Evolutionary conservation across 2,888 invertebrate species (phyloP), one percentile per base, ranked within the genome.

Genomic region (Euplexia lucipara): DNA sequence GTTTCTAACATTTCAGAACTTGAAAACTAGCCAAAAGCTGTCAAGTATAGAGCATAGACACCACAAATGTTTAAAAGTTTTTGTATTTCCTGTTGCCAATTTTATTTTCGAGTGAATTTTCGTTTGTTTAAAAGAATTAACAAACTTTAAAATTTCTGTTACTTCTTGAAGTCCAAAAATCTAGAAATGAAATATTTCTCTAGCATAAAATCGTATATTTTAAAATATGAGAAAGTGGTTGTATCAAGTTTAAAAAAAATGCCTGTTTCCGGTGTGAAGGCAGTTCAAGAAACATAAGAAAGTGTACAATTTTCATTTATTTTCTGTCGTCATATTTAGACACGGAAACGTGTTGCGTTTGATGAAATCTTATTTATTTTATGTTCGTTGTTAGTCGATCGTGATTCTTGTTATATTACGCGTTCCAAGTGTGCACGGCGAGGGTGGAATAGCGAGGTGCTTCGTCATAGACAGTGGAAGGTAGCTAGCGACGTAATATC

Each of bases 231-330:
- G 77, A 86, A 86, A 85, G 83, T 88, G 75, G 81, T 82, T 84
- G 84, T 85, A 86, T 88, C 86, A 80, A 86, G 86, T 89, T 78
- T 91, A 88, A 87, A 92, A 94, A 92, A 92, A 91, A 86, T 88
- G 81, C 71, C 87, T 84, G 87, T 88, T 93, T 95, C 95, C 95
- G 95, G 95, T 94, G 90, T 94, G 95, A 95, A 93, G 83, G 81
- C 90, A 92, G 94, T 91, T 91, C 88, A 86, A 91, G 91, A 94
- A 94, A 94, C 94, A 92, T 92, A 92, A 90, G 92, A 95, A 94
- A 95, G 95, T 94, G 91, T 86, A 85, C 84, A 90, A 79, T 90
- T 93, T 94, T 94, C 93, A 93, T 94, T 94, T 95, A 95, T 95
- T 95, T 95, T 95, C 92, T 92, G 91, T 93, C 92, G 92, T 94